Evolutionary conservation across 2,113 vertebrate genomes (phyloP).

Genomic region (Ahaetulla prasina): DNA sequence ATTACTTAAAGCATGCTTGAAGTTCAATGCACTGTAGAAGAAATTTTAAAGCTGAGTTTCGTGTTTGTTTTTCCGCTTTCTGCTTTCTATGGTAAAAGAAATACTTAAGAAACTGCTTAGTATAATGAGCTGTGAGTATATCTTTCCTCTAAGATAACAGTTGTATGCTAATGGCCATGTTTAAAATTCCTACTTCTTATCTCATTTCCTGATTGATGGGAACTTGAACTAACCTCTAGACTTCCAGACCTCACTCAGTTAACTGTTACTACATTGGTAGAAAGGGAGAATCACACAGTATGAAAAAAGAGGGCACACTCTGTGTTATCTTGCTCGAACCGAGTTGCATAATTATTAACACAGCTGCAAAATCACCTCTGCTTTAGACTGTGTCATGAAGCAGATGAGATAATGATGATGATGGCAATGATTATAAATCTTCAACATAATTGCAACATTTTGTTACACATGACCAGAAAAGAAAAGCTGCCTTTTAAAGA

Average conservation of each 20-base stretch:
- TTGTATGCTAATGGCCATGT: conserved; percentile 69
- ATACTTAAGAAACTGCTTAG: conserved; percentile 37
- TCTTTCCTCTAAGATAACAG: conserved; percentile 57
- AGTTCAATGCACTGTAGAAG: conserved; percentile 51
- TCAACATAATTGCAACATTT: conserved; percentile 59
- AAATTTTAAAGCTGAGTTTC: not conserved
- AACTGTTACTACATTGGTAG: conserved; percentile 42
- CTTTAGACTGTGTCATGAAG: conserved; percentile 61
- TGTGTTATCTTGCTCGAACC: conserved; percentile 50
- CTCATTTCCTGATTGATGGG: conserved; percentile 74
- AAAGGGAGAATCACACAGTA: conserved; percentile 54
- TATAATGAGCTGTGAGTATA: conserved; percentile 58
- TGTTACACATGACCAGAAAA: conserved; percentile 50
- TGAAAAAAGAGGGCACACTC: conserved; percentile 42
- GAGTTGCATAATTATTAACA: conserved; percentile 30
- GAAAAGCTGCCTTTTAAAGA: conserved; percentile 41
- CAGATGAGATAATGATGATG: conserved; percentile 29
- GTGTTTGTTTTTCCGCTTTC: conserved; percentile 9
- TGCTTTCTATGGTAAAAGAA: conserved; percentile 41
- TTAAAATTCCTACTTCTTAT: conserved; percentile 78
- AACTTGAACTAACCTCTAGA: conserved; percentile 61
- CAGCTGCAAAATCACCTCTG: conserved; percentile 43
- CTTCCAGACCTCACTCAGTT: conserved; percentile 61
- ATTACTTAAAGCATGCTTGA: conserved; percentile 32
- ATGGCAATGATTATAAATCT: conserved; percentile 24